phyloP scores from a whole-genome alignment of 2,113 vertebrate genomes.

The Grammomys surdaster region DNA sequence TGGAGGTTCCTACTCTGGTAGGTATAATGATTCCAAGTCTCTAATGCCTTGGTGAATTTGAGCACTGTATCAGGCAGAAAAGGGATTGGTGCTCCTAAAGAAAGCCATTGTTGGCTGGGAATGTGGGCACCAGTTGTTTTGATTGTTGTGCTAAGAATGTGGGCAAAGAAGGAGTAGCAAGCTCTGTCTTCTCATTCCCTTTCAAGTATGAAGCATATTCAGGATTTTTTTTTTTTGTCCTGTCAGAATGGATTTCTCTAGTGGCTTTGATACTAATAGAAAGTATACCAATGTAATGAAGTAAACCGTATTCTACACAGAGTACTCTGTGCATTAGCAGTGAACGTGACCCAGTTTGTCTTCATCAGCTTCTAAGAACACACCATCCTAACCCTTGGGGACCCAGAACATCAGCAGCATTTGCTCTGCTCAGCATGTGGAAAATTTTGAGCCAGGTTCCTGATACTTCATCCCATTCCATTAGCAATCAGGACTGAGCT shows the following conservation, averaged over 20 bases:
- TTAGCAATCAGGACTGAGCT: background rate
- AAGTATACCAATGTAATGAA: background rate
- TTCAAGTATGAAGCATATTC: background rate
- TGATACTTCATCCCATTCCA: background rate
- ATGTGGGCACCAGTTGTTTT: too few species aligned
- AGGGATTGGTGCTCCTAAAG: background rate
- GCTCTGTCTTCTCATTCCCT: background rate
- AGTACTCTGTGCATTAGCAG: background rate
- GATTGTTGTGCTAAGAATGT: background rate
- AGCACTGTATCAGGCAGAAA: background rate
- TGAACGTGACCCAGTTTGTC: background rate
- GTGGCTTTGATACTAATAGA: background rate
- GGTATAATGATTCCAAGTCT: background rate
- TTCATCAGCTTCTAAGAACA: background rate
- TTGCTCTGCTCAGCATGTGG: background rate
- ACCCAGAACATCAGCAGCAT: background rate
- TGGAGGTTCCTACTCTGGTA: background rate
- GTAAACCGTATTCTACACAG: background rate
- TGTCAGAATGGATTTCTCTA: background rate
- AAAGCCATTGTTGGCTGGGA: background rate
- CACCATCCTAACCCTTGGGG: background rate
- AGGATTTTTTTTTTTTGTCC: background rate
- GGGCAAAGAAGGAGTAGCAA: too few species aligned
- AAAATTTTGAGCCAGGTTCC: background rate
- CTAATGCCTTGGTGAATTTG: background rate